Base-by-base conservation (phyloP, 2,797 vertebrate genomes). In the Molossus alvarezi region DNA sequence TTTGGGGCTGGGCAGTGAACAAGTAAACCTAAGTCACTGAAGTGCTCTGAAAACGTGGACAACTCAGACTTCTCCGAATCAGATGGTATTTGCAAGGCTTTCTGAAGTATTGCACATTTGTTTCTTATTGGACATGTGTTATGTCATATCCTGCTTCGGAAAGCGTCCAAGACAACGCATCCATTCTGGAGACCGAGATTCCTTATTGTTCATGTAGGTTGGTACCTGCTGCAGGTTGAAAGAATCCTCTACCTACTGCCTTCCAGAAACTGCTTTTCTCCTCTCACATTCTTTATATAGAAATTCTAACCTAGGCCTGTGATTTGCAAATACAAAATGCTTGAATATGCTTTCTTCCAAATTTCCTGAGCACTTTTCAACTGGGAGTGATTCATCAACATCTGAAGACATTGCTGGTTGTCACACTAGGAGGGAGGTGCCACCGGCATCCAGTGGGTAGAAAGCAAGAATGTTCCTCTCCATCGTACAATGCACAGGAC, bases 141-240 rank as follows among this genome's bases (percentile, higher is more conserved):
- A 1, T 64, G 14, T 57, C 82, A 25, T 76, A 64, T 85, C 80
- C 96, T 93, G 84, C 89, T 97, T 95, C 94, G 79, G 92, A 94
- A 94, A 77, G 13, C 60, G 48, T 89, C 91, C 80, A 55, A 58
- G 85, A 64, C 81, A 71, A 8, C 83, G 69, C 9, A 60, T 53
- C 17, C 18, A 75, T 11, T 73, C 53, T 60, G 33, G 20, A 75
- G 53, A 48, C 57, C 87, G 60, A 18, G 53, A 60, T 64, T 33
- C 83, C 65, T 75, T 67, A 65, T 37, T 83, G 18, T 94, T 88
- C 60, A 51, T 45, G 67, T 17, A n/a, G 33, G 48, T 9, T 62
- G 48, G 77, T 86, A 94, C 80, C 33, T 58, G 29, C 21, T 65
- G 17, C 13, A 11, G 58, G 17, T 75, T 85, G 71, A 90, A 84